Base-by-base conservation (phyloP, 2,113 vertebrate genomes). In the Lasiurus cinereus region DNA sequence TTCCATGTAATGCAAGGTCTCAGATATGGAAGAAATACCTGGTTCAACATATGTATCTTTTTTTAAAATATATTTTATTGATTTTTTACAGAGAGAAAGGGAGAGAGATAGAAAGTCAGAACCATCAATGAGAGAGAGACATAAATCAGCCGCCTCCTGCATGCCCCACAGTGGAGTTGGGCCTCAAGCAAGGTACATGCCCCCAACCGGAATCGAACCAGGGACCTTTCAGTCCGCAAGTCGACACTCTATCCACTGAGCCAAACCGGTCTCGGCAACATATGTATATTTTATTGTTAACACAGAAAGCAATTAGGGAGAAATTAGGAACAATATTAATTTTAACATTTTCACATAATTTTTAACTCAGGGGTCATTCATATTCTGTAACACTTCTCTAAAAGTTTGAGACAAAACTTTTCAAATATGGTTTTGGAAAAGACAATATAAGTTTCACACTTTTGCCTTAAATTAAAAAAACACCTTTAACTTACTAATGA, bases 401-500 rank as follows among this genome's bases (percentile, higher is more conserved):
- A 91, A 78, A 92, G 12, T 82, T 85, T 92, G 43, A 96, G 29
- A 59, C 9, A 82, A 36, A 90, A 48, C 52, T 91, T 93, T 84
- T 48, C 29, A 93, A 91, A 72, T 43, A 15, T 15, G 4, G 31
- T 83, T 89, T 67, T 5, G 21, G 29, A 84, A 95, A 93, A 56
- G 10, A 50, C 52, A 69, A 36, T 96, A 94, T 93, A 69, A 88
- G 52, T 56, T 80, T 87, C 11, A 88, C 1, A 48, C 1, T 59
- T 96, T n/a, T 84, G 15, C 29, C 22, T 95, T 86, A 93, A 74
- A 78, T 70, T 74, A n/a, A 67, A 7, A 7, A 36, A 36, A 85
- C 66, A 43, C 33, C 6, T 83, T 83, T 85, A 88, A 92, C 64
- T 90, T 93, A 88, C 48, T 93, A 83, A 94, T 88, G 78, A 96